Evolutionary conservation across 2,888 invertebrate species (phyloP), one percentile per base, ranked within the genome.

Genomic region (Lymantria monacha): DNA sequence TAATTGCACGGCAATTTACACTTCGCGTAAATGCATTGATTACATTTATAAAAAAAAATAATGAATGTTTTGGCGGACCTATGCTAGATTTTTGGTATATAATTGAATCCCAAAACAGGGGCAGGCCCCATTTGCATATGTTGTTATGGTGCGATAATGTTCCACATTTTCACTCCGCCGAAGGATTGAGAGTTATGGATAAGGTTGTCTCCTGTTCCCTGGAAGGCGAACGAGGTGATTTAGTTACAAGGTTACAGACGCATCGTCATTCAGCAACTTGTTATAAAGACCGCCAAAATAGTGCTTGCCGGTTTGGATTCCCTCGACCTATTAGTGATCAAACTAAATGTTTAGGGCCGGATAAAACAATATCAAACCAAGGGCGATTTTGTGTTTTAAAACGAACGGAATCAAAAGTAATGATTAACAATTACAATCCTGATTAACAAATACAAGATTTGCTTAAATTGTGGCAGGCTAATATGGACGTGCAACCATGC

Each of bases 401-500:
- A 9, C 5, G 30, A 9, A 7, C 30, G 5, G 5, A 5, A 30
- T 5, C 5, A 7, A 7, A 30, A 30, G 9, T 9, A 5, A 30
- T 30, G 30, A 30, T 30, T 30, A 30, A 30, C 30, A 30, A 30
- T 30, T 22, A 22, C 36, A 1, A 14, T 60, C 8, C 68, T 13
- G 30, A n/a, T n/a, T n/a, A n/a, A n/a, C n/a, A n/a, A n/a, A n/a
- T n/a, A n/a, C n/a, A n/a, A n/a, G n/a, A n/a, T n/a, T n/a, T n/a
- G n/a, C n/a, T n/a, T n/a, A n/a, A n/a, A n/a, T n/a, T 78, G 38
- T 76, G 74, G 73, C 12, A 64, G 37, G 79, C 56, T 2, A 79
- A 79, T 43, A 80, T 80, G 44, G 74, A 76, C 42, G 53, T 80
- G 0, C 74, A 78, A 46, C 76, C 75, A 3, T 75, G 72, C 53